Percentiles rank a stretch among this genome's conserved stretches.
Conservation (phyloP, 2,888 invertebrate species). For the Frankliniella intonsa region DNA sequence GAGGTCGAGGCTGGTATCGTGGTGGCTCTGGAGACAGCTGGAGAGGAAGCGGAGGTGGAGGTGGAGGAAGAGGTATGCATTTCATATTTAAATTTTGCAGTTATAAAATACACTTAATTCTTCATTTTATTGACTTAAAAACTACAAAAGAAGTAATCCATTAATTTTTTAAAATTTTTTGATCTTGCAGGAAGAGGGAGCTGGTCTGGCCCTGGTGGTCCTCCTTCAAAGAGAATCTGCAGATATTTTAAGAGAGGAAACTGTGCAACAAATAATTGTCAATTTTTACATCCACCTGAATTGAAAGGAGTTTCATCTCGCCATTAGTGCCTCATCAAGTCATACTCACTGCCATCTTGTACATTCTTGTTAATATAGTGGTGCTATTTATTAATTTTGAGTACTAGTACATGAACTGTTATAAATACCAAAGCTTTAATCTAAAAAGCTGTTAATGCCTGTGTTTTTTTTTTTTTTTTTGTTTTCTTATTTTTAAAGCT, state of each 20-base stretch:
- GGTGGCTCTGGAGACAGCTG: slow-evolving; percentile 52
- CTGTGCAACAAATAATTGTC: slow-evolving; percentile 25
- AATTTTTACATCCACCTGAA: slow-evolving; percentile 26
- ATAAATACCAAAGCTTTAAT: slow-evolving; percentile 9
- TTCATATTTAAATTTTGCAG: not conserved
- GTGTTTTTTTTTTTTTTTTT: slow-evolving; percentile 8
- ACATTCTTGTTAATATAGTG: slow-evolving; percentile 6
- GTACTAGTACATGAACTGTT: not conserved
- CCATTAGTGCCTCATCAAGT: slow-evolving; percentile 7
- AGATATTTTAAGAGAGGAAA: slow-evolving; percentile 27
- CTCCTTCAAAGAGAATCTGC: slow-evolving; percentile 28
- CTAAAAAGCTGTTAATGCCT: not conserved
- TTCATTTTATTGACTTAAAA: not conserved
- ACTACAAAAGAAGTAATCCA: not conserved
- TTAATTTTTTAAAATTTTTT: not conserved
- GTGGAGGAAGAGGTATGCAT: slow-evolving; percentile 43
- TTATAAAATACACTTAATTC: not conserved
- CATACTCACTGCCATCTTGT: slow-evolving; percentile 6
- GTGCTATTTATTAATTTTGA: slow-evolving; percentile 16
- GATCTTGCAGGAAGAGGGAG: not conserved
- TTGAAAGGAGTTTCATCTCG: not conserved
- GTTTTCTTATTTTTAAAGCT: slow-evolving; percentile 18
- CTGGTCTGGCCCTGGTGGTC: slow-evolving; percentile 20
- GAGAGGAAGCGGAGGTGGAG: slow-evolving; percentile 53
- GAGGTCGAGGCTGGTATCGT: slow-evolving; percentile 48